Evolutionary conservation across 2,113 vertebrate species (phyloP), one percentile per base, ranked within the genome.

Genomic region (Galemys pyrenaicus): DNA sequence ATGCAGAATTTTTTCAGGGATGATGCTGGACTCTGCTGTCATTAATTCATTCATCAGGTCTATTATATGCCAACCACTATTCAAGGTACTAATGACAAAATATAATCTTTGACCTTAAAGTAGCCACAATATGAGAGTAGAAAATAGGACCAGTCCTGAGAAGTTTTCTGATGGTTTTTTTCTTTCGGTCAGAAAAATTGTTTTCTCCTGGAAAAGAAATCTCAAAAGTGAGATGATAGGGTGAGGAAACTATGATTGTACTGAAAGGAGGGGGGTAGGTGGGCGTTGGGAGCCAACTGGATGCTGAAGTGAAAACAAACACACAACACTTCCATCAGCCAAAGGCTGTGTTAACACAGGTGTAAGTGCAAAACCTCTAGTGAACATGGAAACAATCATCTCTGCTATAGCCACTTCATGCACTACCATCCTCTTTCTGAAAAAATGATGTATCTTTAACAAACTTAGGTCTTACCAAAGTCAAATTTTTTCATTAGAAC

Each of bases 371-470:
- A 97, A 89, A 83, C 81, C 94, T 97, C 71, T 68, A 71, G 87
- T 96, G 93, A 97, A 98, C 92, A 94, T 91, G 70, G 93, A 95
- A 95, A 84, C 1, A 65, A 91, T 79, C 77, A 95, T 92, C 91
- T 95, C 94, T 87, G 85, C 73, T 46, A 84, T 4, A 79, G 91
- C 93, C 19, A 58, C 51, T 46, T 89, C 39, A 16, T 67, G 73
- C 67, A 49, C 95, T 93, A 87, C 13, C 30, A 15, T 75, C 7
- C 11, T 91, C 37, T 75, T 51, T 95, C 26, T 94, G 81, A 95
- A 92, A 73, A 90, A 62, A 8, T 71, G 39, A 46, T 90, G 35
- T 44, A 68, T 64, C n/a, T 91, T 95, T 67, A 93, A 54, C 68
- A 92, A 92, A 74, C 51, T 58, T 2, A 77, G 70, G 2, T 44